These are phyloP conservation scores for Electrona antarctica DNA, from an alignment of 2,113 vertebrate species.

Conservation along the genomic window DNA sequence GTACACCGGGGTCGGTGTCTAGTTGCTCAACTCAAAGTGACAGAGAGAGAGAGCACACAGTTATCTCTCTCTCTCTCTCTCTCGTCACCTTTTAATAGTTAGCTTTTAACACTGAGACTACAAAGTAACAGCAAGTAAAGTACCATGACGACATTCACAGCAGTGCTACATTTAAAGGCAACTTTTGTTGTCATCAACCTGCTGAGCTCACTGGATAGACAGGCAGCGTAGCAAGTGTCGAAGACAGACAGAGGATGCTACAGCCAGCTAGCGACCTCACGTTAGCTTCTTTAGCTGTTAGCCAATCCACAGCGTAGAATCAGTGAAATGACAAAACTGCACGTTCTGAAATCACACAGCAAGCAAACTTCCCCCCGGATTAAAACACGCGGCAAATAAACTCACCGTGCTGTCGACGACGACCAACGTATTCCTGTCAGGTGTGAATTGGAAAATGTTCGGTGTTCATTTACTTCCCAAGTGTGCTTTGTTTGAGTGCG, in stretches of 20 bases:
- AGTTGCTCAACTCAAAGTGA: neutral
- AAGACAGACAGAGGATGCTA: constrained; percentile 28
- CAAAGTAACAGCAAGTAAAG: neutral
- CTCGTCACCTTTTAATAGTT: neutral
- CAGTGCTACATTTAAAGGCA: neutral
- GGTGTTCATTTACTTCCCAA: constrained; percentile 43
- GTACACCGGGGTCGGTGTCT: constrained; percentile 21
- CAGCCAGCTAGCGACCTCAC: constrained; percentile 4
- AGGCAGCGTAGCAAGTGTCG: neutral
- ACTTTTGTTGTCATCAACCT: neutral
- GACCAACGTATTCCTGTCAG: constrained; percentile 25
- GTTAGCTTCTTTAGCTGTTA: constrained; percentile 53
- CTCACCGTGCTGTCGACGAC: constrained; percentile 58
- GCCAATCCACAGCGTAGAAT: constrained; percentile 13
- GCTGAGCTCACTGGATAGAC: neutral
- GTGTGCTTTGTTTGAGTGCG: constrained; percentile 31
- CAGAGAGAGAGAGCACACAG: neutral
- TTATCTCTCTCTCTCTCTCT: neutral
- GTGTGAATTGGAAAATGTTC: constrained; percentile 17
- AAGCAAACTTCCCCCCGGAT: neutral
- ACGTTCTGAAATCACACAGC: neutral
- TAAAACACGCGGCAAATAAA: constrained; percentile 16
- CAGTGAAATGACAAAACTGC: constrained; percentile 10
- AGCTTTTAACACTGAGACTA: neutral
- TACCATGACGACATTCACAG: neutral